Conservation (phyloP, 2,797 vertebrate species). For the Tolypeutes matacus region DNA sequence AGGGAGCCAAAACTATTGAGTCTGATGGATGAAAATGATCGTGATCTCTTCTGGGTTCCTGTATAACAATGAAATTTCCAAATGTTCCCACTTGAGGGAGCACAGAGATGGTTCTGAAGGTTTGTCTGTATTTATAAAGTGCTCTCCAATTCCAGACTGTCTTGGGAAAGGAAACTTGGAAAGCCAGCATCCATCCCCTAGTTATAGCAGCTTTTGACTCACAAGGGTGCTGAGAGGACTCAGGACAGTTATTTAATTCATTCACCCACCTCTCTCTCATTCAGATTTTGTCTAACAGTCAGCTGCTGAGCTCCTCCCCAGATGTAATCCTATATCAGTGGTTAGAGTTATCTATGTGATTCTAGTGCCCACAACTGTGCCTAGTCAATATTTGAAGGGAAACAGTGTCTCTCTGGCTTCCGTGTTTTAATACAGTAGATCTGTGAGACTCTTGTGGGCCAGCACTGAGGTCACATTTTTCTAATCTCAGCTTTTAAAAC, state of each 20-base stretch:
- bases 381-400: not conserved
- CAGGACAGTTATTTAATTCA: not conserved
- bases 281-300: not conserved
- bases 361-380: not conserved
- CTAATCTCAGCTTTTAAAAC: conserved; percentile 49
- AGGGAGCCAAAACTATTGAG: conserved; percentile 16
- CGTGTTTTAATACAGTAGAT: conserved; percentile 52
- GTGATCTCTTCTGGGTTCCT: conserved; percentile 27
- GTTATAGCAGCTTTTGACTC: not conserved
- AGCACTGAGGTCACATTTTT: conserved; percentile 27
- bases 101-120: not conserved
- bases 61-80: conserved; percentile 55
- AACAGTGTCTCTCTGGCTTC: not conserved
- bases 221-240: conserved; percentile 14
- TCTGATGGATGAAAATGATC: conserved; percentile 43
- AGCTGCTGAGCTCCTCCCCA: not conserved
- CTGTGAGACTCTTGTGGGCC: conserved; percentile 22
- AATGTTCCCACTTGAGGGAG: conserved; percentile 41
- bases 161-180: conserved; percentile 14
- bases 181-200: conserved; percentile 1
- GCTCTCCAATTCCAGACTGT: not conserved
- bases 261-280: not conserved
- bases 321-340: not conserved
- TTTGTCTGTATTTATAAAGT: conserved; percentile 57
- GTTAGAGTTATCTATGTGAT: not conserved